Conservation (phyloP, 2,113 vertebrate species). For the Callochromis pleurospilus region DNA sequence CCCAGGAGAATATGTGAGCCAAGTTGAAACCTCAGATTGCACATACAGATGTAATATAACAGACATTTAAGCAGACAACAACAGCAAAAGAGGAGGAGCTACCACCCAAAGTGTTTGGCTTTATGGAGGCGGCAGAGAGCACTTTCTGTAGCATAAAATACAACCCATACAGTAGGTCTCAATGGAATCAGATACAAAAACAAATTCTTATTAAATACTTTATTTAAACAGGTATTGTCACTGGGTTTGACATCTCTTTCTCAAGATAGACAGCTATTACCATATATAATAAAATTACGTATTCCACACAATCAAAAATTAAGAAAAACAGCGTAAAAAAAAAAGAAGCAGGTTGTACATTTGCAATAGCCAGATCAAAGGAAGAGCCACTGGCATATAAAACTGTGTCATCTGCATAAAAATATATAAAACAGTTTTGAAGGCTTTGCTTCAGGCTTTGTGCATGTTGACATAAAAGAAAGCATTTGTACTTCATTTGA, state of each 20-base stretch:
- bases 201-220: not conserved
- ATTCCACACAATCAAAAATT: not conserved
- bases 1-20: not conserved
- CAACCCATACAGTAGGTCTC: not conserved
- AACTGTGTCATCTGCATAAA: not conserved
- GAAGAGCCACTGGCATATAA: not conserved
- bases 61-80: not conserved
- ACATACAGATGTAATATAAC: not conserved
- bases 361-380: not conserved
- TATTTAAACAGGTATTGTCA: not conserved
- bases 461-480: not conserved
- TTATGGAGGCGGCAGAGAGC: not conserved
- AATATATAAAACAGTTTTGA: not conserved
- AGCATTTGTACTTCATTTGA: not conserved
- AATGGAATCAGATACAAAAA: not conserved
- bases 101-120: not conserved
- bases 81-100: not conserved
- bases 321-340: fast-evolving
- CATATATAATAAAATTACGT: not conserved
- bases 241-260: not conserved
- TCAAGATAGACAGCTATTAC: not conserved
- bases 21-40: not conserved
- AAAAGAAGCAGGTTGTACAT: not conserved
- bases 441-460: not conserved
- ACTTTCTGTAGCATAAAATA: not conserved